Percentiles rank a stretch among this genome's conserved stretches.
Conservation (phyloP, 2,797 vertebrate genomes). For the Toxotes lorentzi region DNA sequence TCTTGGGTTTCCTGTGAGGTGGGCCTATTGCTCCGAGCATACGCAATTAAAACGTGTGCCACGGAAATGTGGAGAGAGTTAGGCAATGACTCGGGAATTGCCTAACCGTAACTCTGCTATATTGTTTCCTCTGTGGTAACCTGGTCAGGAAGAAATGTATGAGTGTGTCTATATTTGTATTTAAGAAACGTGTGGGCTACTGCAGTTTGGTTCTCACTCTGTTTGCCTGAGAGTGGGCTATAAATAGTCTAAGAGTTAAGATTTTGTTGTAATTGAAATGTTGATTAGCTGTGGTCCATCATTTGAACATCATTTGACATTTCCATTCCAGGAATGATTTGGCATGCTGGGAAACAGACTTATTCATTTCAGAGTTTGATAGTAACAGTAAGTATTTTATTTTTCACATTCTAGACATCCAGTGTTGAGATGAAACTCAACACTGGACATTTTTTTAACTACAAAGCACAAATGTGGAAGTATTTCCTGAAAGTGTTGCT, state of each 20-base stretch:
- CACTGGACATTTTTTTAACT: too few relatives aligned
- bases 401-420: background rate
- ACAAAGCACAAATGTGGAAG: slow-evolving; percentile 1
- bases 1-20: slow-evolving; percentile 78
- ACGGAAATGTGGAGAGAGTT: slow-evolving; percentile 67
- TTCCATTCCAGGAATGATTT: background rate
- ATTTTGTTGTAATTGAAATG: slow-evolving; percentile 1
- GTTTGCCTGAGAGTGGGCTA: slow-evolving; percentile 35
- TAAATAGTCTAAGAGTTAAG: slow-evolving; percentile 10
- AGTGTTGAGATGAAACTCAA: background rate
- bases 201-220: slow-evolving; percentile 35
- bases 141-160: slow-evolving; percentile 51
- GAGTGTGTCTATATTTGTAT: slow-evolving; percentile 56
- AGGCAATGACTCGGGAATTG: slow-evolving; percentile 60
- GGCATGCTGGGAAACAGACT: background rate
- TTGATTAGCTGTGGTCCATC: background rate
- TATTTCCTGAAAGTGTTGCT: slow-evolving; percentile 13
- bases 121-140: slow-evolving; percentile 75
- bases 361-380: background rate
- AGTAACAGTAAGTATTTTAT: background rate
- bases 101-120: slow-evolving; percentile 58
- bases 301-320: background rate
- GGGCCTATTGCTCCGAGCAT: slow-evolving; percentile 49
- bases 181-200: slow-evolving; percentile 32
- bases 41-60: slow-evolving; percentile 71